Evolutionary conservation across 2,113 vertebrate species (phyloP).

Genomic region (Tricholaema leucomelas): DNA sequence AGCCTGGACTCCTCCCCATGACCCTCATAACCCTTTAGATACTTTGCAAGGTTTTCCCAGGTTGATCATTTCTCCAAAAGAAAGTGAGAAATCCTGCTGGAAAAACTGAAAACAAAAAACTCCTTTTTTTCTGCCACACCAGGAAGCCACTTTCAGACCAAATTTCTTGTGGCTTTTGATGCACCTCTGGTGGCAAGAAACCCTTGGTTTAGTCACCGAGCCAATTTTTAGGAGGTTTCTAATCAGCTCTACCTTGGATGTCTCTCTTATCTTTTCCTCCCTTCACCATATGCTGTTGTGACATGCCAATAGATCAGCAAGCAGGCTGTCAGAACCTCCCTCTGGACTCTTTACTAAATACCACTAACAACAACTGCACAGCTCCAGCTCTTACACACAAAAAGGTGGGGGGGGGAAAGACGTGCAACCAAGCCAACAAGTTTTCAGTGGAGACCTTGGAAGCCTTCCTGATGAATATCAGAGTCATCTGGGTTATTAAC

Average conservation of each 20-base stretch:
- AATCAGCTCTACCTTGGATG: not conserved
- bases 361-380: not conserved
- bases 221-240: not conserved
- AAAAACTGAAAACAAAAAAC: not conserved
- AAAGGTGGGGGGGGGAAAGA: not conserved
- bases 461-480: not conserved
- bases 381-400: not conserved
- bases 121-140: not conserved
- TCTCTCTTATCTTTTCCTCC: not conserved
- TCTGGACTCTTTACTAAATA: not conserved
- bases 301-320: not conserved
- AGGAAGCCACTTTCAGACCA: not conserved
- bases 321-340: not conserved
- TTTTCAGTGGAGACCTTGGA: not conserved
- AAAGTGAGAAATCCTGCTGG: not conserved
- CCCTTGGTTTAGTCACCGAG: not conserved
- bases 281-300: slow-evolving; percentile 28
- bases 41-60: too few species aligned
- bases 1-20: too few species aligned
- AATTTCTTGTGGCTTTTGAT: not conserved
- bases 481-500: too few species aligned
- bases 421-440: not conserved
- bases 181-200: not conserved
- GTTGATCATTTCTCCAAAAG: not conserved
- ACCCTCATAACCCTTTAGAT: too few species aligned